phyloP scores from a whole-genome alignment of 2,888 invertebrate genomes.

The Magallana nippona region DNA sequence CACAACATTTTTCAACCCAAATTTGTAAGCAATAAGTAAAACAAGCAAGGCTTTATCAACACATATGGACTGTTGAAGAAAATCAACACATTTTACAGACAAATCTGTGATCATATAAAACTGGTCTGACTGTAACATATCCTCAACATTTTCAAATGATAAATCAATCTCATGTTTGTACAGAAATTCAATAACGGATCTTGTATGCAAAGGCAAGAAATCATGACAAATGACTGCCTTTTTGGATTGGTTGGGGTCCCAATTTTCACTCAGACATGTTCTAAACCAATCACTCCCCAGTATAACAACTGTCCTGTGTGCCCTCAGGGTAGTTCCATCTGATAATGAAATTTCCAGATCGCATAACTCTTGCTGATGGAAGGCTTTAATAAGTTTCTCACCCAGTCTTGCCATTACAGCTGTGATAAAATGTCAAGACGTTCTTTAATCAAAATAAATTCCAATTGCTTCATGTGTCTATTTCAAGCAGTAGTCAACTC shows the following conservation, averaged over 20 bases:
- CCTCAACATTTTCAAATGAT: neutral
- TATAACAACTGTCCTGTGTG: neutral
- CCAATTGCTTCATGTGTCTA: no score
- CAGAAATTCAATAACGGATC: neutral
- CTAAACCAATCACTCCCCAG: neutral
- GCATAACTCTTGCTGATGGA: neutral
- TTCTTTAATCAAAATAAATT: no score
- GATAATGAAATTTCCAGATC: neutral
- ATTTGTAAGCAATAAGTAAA: neutral
- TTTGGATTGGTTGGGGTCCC: neutral
- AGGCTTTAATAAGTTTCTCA: neutral
- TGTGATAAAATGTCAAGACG: no score
- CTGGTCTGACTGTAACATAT: neutral
- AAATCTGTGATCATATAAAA: conserved; percentile 11
- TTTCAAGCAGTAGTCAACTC: no score
- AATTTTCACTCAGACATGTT: neutral
- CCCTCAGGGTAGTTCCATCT: conserved; percentile 7
- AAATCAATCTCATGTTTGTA: neutral
- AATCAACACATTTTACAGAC: neutral
- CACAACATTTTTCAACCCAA: neutral
- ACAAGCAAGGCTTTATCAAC: neutral
- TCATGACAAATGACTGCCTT: neutral
- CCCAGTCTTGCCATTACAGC: neutral
- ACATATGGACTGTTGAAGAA: neutral
- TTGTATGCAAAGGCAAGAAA: neutral